phyloP scores from a whole-genome alignment of 2,888 invertebrate species.

The Minunthozetes semirufus region DNA sequence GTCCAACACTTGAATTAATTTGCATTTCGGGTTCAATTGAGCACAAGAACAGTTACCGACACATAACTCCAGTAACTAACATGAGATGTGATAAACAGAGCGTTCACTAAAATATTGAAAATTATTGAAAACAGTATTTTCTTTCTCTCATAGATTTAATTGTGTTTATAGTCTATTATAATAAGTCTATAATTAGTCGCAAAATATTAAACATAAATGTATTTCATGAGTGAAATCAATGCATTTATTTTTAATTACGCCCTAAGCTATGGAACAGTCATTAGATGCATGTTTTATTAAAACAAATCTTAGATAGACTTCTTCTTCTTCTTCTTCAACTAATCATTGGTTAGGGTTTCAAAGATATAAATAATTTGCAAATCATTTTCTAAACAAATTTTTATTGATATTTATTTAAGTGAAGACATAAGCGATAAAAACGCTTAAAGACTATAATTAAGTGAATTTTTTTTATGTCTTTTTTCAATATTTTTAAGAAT shows the following conservation, averaged over 20 bases:
- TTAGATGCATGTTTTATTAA: slow-evolving; percentile 6
- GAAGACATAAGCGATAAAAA: no score
- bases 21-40: background rate
- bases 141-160: background rate
- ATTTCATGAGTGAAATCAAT: background rate
- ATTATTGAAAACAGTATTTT: background rate
- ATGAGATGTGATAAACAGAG: background rate
- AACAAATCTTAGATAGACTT: no score
- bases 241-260: background rate
- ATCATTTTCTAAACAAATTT: no score
- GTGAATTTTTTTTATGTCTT: no score
- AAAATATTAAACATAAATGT: background rate
- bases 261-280: background rate
- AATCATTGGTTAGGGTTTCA: no score
- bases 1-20: background rate
- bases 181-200: background rate
- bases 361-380: no score
- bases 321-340: no score
- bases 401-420: no score
- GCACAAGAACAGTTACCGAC: background rate
- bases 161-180: background rate
- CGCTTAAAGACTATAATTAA: no score
- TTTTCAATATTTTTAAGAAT: no score
- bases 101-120: background rate
- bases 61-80: no score